Conservation (phyloP, 2,888 invertebrate species). For the Cheilosia grossa region DNA sequence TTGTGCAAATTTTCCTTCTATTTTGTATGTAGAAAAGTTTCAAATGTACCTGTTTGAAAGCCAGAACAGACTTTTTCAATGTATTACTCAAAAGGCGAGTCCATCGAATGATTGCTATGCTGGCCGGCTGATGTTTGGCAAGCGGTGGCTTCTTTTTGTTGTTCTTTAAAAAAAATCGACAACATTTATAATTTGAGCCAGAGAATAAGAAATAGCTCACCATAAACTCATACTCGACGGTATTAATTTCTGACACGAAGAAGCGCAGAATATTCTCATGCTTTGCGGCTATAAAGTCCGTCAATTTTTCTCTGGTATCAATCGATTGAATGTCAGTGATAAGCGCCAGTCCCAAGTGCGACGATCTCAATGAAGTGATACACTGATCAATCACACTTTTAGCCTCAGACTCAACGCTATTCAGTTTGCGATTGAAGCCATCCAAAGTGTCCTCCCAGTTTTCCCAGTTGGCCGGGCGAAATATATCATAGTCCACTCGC, state of each 20-base stretch:
- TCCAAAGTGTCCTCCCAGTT: slow-evolving; percentile 94
- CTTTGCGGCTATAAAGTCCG: slow-evolving; percentile 89
- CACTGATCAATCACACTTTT: slow-evolving; percentile 93
- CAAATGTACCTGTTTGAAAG: slow-evolving; percentile 87
- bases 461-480: slow-evolving; percentile 89
- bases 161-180: slow-evolving; percentile 65
- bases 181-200: not conserved
- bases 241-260: slow-evolving; percentile 91
- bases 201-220: slow-evolving; percentile 83
- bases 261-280: slow-evolving; percentile 93
- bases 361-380: slow-evolving; percentile 90
- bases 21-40: no score
- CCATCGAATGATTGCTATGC: slow-evolving; percentile 95
- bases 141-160: slow-evolving; percentile 83
- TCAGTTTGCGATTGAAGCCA: slow-evolving; percentile 90
- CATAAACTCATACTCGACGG: slow-evolving; percentile 88
- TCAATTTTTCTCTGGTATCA: slow-evolving; percentile 89
- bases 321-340: slow-evolving; percentile 91
- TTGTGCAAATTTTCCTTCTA: no score
- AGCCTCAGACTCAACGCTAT: slow-evolving; percentile 90
- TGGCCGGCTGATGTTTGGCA: slow-evolving; percentile 90
- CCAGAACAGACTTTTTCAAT: slow-evolving; percentile 91
- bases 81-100: slow-evolving; percentile 90
- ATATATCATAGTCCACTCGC: slow-evolving; percentile 93
- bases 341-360: slow-evolving; percentile 92